Conservation (phyloP, 1,140 invertebrate genomes). For the Drosophila mauritiana region DNA sequence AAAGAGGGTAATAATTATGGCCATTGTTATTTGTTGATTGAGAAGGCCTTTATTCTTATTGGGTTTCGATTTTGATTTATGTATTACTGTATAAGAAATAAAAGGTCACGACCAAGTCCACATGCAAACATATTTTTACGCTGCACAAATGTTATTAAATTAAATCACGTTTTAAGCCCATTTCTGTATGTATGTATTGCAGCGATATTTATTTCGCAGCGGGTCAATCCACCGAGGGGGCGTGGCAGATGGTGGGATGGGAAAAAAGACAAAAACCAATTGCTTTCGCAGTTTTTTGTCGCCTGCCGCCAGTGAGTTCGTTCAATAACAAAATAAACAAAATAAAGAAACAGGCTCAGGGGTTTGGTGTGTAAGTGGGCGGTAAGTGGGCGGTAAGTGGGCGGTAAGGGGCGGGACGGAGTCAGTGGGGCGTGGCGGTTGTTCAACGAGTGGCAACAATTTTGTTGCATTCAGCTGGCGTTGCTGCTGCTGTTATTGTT, state of each 20-base stretch:
- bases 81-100: background rate
- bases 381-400: slow-evolving; percentile 16
- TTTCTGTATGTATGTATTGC: background rate
- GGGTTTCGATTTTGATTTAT: background rate
- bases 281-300: slow-evolving; percentile 59
- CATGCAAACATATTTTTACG: background rate
- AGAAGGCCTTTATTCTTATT: background rate
- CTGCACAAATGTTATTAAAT: background rate
- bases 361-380: slow-evolving; percentile 15
- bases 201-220: background rate
- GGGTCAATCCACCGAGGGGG: background rate
- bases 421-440: slow-evolving; percentile 44
- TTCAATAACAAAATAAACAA: slow-evolving; percentile 57
- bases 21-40: too few species aligned
- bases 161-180: slow-evolving; percentile 3
- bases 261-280: slow-evolving; percentile 30
- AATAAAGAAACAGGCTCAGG: slow-evolving; percentile 10
- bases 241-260: background rate
- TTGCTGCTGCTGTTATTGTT: slow-evolving; percentile 34
- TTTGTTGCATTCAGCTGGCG: slow-evolving; percentile 47
- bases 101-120: background rate
- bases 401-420: background rate
- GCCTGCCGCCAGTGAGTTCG: slow-evolving; percentile 43
- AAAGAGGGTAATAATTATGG: too few species aligned
- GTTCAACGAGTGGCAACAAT: slow-evolving; percentile 77